Evolutionary conservation across 2,888 invertebrate species (phyloP), one percentile per base, ranked within the genome.

Genomic region (Microctonus hyperodae): DNA sequence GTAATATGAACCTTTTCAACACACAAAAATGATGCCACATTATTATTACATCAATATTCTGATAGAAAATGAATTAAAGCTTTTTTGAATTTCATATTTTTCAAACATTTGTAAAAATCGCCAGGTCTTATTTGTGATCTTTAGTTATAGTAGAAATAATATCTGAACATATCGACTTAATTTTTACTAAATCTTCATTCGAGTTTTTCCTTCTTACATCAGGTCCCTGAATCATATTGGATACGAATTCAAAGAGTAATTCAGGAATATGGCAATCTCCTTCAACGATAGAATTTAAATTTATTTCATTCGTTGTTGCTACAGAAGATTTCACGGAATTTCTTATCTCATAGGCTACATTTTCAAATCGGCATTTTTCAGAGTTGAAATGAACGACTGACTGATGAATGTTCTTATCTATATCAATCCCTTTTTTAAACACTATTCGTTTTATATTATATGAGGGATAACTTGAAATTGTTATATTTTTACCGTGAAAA

Each of bases 141-240:
- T 59, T 59, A 20, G 25, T 59, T 40, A 59, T 25, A 37, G 22
- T 23, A 25, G 20, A 59, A 23, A 59, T 37, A 25, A 25, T 59
- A 40, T 44, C 35, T 37, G 11, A 25, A 22, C 44, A 59, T 40
- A 23, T 20, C 13, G 55, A 55, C 55, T n/a, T 55, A n/a, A 55
- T 28, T 55, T 55, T 55, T 28, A 28, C 1, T 13, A 28, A n/a
- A 25, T 25, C 23, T 28, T 44, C 25, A 16, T 59, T 35, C 11
- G 35, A 11, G n/a, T 40, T 35, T 59, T 59, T 44, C 22, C 25
- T n/a, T 25, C 13, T 44, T 0, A 11, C 10, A 35, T 58, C 20
- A n/a, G 44, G 23, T 44, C 44, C 37, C 11, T 44, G 4, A 2
- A 59, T n/a, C 11, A 44, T n/a, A 59, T 59, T 44, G 10, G 35